Evolutionary conservation across 2,888 invertebrate species (phyloP).

Genomic region (Hipparchia semele): DNA sequence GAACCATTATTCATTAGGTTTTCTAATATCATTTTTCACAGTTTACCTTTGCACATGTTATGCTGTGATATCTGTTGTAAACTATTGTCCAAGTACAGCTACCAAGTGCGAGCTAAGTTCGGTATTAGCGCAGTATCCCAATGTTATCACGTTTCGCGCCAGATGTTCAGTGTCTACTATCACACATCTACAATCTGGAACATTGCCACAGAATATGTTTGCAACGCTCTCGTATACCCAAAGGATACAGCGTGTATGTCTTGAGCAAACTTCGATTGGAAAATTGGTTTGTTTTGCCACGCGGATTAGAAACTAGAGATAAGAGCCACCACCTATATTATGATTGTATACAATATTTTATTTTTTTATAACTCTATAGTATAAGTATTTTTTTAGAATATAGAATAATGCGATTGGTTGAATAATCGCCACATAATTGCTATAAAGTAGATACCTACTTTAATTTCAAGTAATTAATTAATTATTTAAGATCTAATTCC

Average conservation of each 20-base stretch:
- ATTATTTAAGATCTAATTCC: no score
- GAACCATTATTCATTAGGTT: no score
- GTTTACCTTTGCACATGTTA: background rate
- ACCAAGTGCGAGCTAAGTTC: conserved; percentile 12
- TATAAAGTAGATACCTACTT: no score
- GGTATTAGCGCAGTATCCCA: conserved; percentile 52
- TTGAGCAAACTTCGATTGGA: conserved; percentile 32
- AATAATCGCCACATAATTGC: no score
- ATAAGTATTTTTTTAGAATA: no score
- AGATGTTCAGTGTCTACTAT: conserved; percentile 50
- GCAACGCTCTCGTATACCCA: conserved; percentile 21
- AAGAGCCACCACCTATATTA: no score
- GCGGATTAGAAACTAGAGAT: background rate
- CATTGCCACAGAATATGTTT: conserved; percentile 45
- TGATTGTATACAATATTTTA: no score
- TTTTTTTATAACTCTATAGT: no score
- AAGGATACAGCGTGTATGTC: conserved; percentile 24
- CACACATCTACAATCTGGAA: conserved; percentile 36
- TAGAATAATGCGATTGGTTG: no score
- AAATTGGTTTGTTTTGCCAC: conserved; percentile 21
- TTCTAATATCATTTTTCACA: background rate
- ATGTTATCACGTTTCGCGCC: conserved; percentile 57
- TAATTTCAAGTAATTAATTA: no score
- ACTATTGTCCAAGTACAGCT: background rate
- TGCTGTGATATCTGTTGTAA: background rate